These are phyloP conservation scores for human DNA, from an alignment of 2,113 vertebrate genomes.

Conservation along the genomic window GRCh38 chr1:175972001-175972500, in stretches of 20 bases:
- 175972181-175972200: background rate
- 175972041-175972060: background rate
- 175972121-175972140: background rate
- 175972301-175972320: background rate
- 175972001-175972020: background rate
- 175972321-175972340: background rate
- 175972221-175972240: background rate
- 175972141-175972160: background rate
- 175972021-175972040: background rate
- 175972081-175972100: background rate
- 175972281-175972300: background rate
- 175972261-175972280: background rate
- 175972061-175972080: background rate
- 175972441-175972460: background rate
- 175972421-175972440: background rate
- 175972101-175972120: background rate
- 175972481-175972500: no score
- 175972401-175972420: background rate
- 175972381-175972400: background rate
- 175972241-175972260: background rate
- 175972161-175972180: background rate
- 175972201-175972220: background rate
- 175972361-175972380: background rate
- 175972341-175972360: background rate
- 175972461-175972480: no score